A percentile compares a stretch with the other conserved stretches of the same genome.
phyloP scores from a whole-genome alignment of 2,797 vertebrate genomes.

The Melanotaenia maccullochi region DNA sequence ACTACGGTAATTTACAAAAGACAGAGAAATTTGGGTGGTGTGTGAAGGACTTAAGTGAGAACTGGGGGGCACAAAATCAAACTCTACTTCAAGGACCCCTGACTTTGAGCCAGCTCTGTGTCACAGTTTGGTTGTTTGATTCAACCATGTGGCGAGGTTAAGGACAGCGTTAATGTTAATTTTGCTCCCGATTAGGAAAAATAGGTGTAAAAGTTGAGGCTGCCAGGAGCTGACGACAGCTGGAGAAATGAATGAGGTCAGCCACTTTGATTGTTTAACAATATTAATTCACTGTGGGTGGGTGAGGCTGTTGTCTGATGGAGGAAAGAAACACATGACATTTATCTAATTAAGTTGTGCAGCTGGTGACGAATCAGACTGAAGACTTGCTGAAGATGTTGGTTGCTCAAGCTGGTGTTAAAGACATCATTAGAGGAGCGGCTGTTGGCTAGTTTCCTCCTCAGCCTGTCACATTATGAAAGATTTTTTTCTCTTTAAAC shows the following conservation, averaged over 20 bases:
- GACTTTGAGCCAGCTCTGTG: too few relatives aligned
- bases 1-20: too few relatives aligned
- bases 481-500: slow-evolving; percentile 12
- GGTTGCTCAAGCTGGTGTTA: slow-evolving; percentile 39
- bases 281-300: slow-evolving; percentile 82
- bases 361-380: slow-evolving; percentile 68
- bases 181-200: slow-evolving; percentile 38
- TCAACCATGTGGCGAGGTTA: too few relatives aligned
- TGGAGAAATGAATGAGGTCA: slow-evolving; percentile 88
- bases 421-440: slow-evolving; percentile 67
- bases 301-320: slow-evolving; percentile 76
- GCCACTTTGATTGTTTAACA: slow-evolving; percentile 81
- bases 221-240: slow-evolving; percentile 75
- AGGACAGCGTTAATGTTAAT: not conserved
- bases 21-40: too few relatives aligned
- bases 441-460: slow-evolving; percentile 32
- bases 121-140: too few relatives aligned
- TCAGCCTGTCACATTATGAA: slow-evolving; percentile 27
- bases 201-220: slow-evolving; percentile 44
- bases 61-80: too few relatives aligned
- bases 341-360: slow-evolving; percentile 87
- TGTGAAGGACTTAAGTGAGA: too few relatives aligned
- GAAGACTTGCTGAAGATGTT: slow-evolving; percentile 56
- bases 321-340: slow-evolving; percentile 81
- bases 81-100: too few relatives aligned